A percentile compares a stretch with the other conserved stretches of the same genome.
Conservation (phyloP, 2,888 invertebrate species). For the Rugalucina vietnamica region DNA sequence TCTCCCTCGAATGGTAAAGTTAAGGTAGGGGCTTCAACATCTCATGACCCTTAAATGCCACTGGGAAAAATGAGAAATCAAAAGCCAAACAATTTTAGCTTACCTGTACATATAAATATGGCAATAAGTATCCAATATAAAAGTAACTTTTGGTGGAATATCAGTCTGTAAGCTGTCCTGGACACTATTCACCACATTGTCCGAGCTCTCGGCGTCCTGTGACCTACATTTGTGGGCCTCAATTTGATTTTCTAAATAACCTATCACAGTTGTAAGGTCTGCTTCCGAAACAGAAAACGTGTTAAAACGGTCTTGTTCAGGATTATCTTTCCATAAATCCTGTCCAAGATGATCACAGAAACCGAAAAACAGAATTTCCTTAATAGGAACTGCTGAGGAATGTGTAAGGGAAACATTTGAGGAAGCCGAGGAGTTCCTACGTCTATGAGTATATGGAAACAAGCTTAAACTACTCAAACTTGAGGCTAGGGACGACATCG, state of each 20-base stretch:
- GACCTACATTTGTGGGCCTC: constrained; percentile 62
- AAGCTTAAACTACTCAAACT: constrained; percentile 59
- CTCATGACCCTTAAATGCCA: too few relatives aligned
- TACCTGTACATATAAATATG: constrained; percentile 80
- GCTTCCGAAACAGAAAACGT: constrained; percentile 79
- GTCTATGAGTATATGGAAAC: constrained; percentile 49
- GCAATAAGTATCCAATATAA: constrained; percentile 80
- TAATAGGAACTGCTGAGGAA: constrained; percentile 22
- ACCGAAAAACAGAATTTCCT: constrained; percentile 42
- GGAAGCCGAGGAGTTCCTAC: constrained; percentile 49
- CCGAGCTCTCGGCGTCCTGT: constrained; percentile 54
- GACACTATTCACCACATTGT: constrained; percentile 62
- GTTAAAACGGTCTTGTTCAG: constrained; percentile 77
- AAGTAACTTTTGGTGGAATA: constrained; percentile 75
- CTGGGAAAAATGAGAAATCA: not conserved
- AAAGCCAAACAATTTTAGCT: constrained; percentile 42
- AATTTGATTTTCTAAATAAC: constrained; percentile 77
- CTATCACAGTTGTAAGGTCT: constrained; percentile 77
- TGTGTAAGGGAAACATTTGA: constrained; percentile 37
- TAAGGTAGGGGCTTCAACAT: too few relatives aligned
- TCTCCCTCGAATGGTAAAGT: too few relatives aligned
- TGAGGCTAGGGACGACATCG: constrained; percentile 57
- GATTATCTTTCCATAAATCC: constrained; percentile 79
- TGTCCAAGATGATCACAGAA: constrained; percentile 62
- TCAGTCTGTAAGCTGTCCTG: constrained; percentile 63